Percentiles rank a stretch among this genome's conserved stretches.
phyloP scores from a whole-genome alignment of 2,888 invertebrate species.

The Eupithecia abbreviata region DNA sequence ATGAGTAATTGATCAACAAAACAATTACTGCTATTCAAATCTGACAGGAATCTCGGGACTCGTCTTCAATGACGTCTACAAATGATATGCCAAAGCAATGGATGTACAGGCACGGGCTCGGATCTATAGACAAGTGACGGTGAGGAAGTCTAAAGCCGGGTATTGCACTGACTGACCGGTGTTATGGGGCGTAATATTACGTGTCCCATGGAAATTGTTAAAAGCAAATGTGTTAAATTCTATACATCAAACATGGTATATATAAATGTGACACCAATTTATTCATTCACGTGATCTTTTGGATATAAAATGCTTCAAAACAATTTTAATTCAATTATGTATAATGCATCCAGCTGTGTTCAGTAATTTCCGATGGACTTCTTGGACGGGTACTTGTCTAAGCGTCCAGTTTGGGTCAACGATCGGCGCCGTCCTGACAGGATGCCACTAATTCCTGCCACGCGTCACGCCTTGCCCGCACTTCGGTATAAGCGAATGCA shows the following conservation, averaged over 20 bases:
- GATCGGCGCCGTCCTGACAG: conserved; percentile 74
- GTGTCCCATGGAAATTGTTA: too few species aligned
- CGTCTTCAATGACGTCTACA: conserved; percentile 36
- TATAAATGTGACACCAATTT: too few species aligned
- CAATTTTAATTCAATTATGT: neutral
- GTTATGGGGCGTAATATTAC: too few species aligned
- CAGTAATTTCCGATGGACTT: conserved; percentile 13
- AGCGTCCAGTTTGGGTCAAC: conserved; percentile 60
- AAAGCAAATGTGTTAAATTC: too few species aligned
- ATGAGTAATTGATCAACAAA: neutral
- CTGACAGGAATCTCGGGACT: conserved; percentile 36
- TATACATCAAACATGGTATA: too few species aligned
- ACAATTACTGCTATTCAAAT: conserved; percentile 21
- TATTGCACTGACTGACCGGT: too few species aligned
- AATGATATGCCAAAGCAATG: conserved; percentile 31
- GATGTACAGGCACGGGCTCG: conserved; percentile 26
- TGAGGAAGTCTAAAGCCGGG: neutral
- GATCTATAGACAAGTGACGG: conserved; percentile 22
- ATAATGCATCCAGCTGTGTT: neutral
- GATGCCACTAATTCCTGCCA: conserved; percentile 77
- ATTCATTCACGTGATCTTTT: too few species aligned
- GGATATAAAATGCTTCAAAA: too few species aligned
- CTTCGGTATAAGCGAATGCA: conserved; percentile 25
- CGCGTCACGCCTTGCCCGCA: conserved; percentile 53
- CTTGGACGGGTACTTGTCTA: conserved; percentile 25